Evolutionary conservation across 2,797 vertebrate genomes (phyloP).

Genomic region (Myripristis jacobus): DNA sequence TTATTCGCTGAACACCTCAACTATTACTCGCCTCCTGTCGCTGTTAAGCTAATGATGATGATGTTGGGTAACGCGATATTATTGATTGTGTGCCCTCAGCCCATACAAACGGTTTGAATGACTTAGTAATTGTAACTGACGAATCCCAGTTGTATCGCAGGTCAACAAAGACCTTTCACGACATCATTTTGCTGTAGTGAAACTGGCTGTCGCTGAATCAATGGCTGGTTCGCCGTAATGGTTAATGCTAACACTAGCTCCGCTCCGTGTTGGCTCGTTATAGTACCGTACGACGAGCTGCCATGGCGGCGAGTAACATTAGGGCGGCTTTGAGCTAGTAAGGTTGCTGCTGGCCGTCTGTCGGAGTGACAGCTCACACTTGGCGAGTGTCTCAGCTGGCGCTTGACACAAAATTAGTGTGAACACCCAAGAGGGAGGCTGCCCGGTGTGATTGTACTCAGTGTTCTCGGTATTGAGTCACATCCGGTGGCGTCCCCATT

Average conservation of each 20-base stretch:
- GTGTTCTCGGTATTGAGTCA: conserved; percentile 22
- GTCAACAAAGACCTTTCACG: no score
- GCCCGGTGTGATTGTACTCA: no score
- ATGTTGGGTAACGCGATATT: neutral
- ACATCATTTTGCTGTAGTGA: no score
- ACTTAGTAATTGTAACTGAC: neutral
- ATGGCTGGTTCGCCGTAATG: neutral
- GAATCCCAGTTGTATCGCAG: no score
- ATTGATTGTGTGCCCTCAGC: conserved; percentile 17
- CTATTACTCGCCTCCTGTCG: neutral
- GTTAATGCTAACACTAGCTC: neutral
- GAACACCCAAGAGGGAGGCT: neutral
- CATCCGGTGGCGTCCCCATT: conserved; percentile 56
- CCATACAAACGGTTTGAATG: fast-evolving
- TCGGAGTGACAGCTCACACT: neutral
- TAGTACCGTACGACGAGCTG: neutral
- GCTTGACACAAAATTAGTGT: no score
- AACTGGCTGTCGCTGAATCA: neutral
- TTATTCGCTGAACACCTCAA: neutral
- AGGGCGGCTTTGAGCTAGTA: neutral
- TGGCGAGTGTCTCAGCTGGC: no score
- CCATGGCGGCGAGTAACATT: neutral
- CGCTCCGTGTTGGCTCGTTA: neutral
- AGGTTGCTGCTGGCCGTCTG: neutral
- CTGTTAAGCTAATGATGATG: neutral